Conservation (phyloP, 2,797 vertebrate genomes). For the Hybognathus amarus region DNA sequence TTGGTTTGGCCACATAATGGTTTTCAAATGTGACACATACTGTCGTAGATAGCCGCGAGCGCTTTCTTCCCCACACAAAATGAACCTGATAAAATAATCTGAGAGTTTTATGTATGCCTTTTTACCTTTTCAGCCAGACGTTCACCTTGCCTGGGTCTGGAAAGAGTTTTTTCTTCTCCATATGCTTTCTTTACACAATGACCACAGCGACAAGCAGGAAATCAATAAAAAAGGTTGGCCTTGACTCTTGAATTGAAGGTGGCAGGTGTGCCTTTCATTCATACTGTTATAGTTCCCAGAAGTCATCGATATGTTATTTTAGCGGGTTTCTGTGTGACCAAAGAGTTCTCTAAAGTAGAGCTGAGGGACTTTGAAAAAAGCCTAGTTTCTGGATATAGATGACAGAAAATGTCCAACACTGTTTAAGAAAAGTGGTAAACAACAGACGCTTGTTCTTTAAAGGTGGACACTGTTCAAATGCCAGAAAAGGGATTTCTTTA, state of each 20-base stretch:
- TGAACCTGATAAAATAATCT: conserved; percentile 43
- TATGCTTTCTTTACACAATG: conserved; percentile 53
- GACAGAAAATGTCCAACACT: conserved; percentile 1
- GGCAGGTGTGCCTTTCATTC: conserved; percentile 42
- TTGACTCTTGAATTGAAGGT: conserved; percentile 41
- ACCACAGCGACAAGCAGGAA: conserved; percentile 44
- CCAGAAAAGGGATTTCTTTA: conserved; percentile 4
- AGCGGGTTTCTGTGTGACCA: conserved; percentile 11
- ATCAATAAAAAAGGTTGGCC: conserved; percentile 45
- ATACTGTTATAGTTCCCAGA: conserved; percentile 39
- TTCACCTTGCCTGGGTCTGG: conserved; percentile 20
- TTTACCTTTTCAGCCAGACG: conserved; percentile 31
- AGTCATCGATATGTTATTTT: conserved; percentile 38
- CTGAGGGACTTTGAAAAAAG: conserved; percentile 5
- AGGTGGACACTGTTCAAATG: conserved; percentile 4
- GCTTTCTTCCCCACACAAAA: conserved; percentile 24
- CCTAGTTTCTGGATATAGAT: conserved; percentile 14
- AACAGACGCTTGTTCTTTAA: conserved; percentile 21
- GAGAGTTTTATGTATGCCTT: conserved; percentile 37
- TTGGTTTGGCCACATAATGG: conserved; percentile 41
- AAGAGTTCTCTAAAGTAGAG: conserved; percentile 14
- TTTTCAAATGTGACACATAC: conserved; percentile 48
- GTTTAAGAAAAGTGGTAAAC: background rate
- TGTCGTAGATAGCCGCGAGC: conserved; percentile 13
- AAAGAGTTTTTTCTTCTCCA: conserved; percentile 12